A percentile compares a stretch with the other conserved stretches of the same genome.
phyloP scores from a whole-genome alignment of 2,797 vertebrate species.

The Cossypha niveicapilla region DNA sequence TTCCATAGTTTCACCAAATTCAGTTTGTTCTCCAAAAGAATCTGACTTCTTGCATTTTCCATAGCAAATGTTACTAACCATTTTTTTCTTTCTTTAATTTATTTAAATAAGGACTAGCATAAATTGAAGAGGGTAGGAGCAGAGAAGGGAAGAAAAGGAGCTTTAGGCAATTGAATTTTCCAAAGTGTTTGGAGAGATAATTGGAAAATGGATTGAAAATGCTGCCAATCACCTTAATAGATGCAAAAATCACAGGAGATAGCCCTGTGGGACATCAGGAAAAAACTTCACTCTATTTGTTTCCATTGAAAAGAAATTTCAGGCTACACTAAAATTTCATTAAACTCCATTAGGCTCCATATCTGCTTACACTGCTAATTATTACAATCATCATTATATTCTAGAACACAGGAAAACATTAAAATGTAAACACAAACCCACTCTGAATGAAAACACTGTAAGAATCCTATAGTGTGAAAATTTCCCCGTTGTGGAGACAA shows the following conservation, averaged over 20 bases:
- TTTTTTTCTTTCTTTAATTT: background rate
- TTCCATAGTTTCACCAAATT: background rate
- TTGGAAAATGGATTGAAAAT: conserved; percentile 54
- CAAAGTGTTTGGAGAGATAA: conserved; percentile 29
- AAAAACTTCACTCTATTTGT: background rate
- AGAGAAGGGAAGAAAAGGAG: background rate
- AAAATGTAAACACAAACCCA: background rate
- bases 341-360: background rate
- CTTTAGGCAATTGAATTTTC: conserved; percentile 27
- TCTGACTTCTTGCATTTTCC: background rate
- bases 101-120: conserved; percentile 12
- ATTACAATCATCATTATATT: background rate
- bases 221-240: conserved; percentile 54
- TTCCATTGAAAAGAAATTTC: background rate
- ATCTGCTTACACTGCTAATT: background rate
- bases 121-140: background rate
- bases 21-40: background rate
- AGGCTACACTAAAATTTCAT: background rate
- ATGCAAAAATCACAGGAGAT: conserved; percentile 38
- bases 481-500: background rate
- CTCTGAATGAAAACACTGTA: background rate
- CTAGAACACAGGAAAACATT: background rate
- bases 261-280: background rate
- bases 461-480: background rate
- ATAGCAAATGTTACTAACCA: background rate